phyloP scores from a whole-genome alignment of 2,797 vertebrate species.

The Dromococcyx pavoninus region DNA sequence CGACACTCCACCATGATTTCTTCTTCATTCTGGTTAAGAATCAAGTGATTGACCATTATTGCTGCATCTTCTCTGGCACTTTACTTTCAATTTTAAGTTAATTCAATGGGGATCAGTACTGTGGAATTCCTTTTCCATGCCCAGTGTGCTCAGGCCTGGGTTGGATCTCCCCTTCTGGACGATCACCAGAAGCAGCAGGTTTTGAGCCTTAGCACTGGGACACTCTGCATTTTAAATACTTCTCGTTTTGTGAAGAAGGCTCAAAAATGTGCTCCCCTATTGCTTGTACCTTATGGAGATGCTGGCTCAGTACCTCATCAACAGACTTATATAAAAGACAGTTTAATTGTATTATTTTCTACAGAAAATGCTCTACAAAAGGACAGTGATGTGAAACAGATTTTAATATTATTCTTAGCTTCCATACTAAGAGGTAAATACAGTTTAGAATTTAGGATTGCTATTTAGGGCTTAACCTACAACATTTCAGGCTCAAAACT shows the following conservation, averaged over 20 bases:
- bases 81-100: not conserved
- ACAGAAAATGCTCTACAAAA: not conserved
- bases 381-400: not conserved
- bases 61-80: not conserved
- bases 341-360: not conserved
- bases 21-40: conserved; percentile 84
- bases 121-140: not conserved
- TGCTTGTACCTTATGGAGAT: not conserved
- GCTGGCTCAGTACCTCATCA: not conserved
- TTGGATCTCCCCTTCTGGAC: not conserved
- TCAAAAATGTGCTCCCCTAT: not conserved
- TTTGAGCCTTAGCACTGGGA: not conserved
- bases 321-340: not conserved
- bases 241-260: not conserved
- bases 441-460: not conserved
- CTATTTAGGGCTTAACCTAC: not conserved
- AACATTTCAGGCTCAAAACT: not conserved
- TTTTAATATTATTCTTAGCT: not conserved
- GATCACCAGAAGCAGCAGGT: not conserved
- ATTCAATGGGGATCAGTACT: not conserved
- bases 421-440: not conserved
- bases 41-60: not conserved
- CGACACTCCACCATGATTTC: conserved; percentile 94
- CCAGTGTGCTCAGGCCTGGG: not conserved
- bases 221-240: not conserved